Conservation (phyloP, 2,888 invertebrate species). For the Anoplius nigerrimus region DNA sequence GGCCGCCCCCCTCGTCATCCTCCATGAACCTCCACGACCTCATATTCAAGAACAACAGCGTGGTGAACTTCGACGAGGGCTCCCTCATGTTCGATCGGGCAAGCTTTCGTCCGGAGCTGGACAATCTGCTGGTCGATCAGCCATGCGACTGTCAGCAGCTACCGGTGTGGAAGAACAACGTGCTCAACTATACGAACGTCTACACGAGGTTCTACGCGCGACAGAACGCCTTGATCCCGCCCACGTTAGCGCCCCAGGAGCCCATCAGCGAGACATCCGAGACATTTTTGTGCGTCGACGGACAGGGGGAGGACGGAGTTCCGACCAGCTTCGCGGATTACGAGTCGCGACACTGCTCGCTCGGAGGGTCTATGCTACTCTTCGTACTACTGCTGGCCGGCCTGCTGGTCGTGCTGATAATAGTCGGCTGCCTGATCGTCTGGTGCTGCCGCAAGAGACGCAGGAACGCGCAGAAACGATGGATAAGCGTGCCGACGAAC, state of each 20-base stretch:
- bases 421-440: conserved; percentile 53
- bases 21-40: conserved; percentile 76
- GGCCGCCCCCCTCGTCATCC: conserved; percentile 72
- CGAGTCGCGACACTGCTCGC: conserved; percentile 63
- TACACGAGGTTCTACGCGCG: conserved; percentile 62
- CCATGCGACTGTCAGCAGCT: conserved; percentile 79
- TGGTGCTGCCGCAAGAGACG: conserved; percentile 72
- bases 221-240: conserved; percentile 46
- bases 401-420: conserved; percentile 48
- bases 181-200: conserved; percentile 69
- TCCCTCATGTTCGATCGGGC: conserved; percentile 79
- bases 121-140: conserved; percentile 79
- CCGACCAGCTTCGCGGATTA: conserved; percentile 63
- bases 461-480: conserved; percentile 69
- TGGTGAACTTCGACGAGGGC: conserved; percentile 77
- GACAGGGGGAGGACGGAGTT: conserved; percentile 34
- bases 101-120: conserved; percentile 78
- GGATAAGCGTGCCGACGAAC: conserved; percentile 72
- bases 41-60: conserved; percentile 81
- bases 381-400: conserved; percentile 58
- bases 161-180: conserved; percentile 66
- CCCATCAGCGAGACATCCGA: conserved; percentile 63
- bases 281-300: conserved; percentile 65
- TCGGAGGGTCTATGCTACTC: conserved; percentile 64
- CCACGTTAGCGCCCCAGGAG: conserved; percentile 51